phyloP scores from a whole-genome alignment of 2,113 vertebrate genomes.

The Formicarius rufipectus region DNA sequence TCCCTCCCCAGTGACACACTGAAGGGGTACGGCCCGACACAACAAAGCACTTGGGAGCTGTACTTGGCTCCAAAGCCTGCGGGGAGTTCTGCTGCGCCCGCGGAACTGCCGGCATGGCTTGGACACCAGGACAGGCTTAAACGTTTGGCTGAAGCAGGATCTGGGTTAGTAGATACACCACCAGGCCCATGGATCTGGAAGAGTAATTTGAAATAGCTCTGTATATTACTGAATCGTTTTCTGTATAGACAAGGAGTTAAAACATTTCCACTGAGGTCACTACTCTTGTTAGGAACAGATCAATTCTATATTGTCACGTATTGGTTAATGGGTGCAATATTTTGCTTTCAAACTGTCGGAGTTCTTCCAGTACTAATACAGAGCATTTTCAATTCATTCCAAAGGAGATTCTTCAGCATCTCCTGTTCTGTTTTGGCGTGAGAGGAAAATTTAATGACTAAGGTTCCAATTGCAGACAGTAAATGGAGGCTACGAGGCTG shows the following conservation, averaged over 20 bases:
- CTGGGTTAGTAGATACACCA: constrained; percentile 39
- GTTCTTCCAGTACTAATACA: constrained; percentile 59
- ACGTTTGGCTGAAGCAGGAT: constrained; percentile 50
- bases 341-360: constrained; percentile 12
- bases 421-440: constrained; percentile 24
- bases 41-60: constrained; percentile 50
- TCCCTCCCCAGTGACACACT: constrained; percentile 45
- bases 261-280: constrained; percentile 77
- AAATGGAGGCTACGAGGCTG: background rate
- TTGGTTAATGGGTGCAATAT: constrained; percentile 55
- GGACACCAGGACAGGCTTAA: background rate
- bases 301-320: constrained; percentile 50
- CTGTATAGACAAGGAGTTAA: constrained; percentile 66
- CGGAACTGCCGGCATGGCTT: background rate
- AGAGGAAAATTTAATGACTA: constrained; percentile 51
- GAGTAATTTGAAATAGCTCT: constrained; percentile 71
- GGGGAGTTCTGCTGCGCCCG: background rate
- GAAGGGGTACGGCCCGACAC: constrained; percentile 44
- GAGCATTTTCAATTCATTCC: constrained; percentile 62
- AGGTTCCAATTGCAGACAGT: constrained; percentile 47
- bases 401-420: constrained; percentile 63
- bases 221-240: constrained; percentile 68
- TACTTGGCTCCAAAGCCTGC: background rate
- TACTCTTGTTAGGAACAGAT: constrained; percentile 74
- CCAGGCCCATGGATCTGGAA: constrained; percentile 73